A percentile compares a stretch with the other conserved stretches of the same genome.
phyloP scores from a whole-genome alignment of 2,888 invertebrate species.

The Melangyna quadrimaculata region DNA sequence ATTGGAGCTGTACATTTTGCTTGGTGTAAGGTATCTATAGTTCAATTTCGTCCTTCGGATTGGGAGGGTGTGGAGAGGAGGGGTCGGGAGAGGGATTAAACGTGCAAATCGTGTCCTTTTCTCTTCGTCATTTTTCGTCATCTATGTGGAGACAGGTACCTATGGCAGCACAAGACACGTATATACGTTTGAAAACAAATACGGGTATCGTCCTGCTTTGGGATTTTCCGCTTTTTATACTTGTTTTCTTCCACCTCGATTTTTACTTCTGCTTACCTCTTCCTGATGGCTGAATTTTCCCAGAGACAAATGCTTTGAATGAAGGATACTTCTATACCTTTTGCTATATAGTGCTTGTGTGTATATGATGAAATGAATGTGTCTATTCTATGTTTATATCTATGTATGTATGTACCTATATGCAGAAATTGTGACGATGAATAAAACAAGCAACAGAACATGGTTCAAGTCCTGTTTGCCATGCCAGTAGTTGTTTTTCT shows the following conservation, averaged over 20 bases:
- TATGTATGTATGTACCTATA: slow-evolving; percentile 2
- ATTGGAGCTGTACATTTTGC: neutral
- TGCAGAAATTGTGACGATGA: slow-evolving; percentile 58
- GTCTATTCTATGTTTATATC: neutral
- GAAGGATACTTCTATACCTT: neutral
- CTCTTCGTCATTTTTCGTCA: neutral
- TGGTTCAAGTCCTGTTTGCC: slow-evolving; percentile 59
- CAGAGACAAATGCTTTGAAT: slow-evolving; percentile 35
- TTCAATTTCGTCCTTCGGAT: slow-evolving; percentile 23
- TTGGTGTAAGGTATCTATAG: neutral
- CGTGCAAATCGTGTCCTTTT: slow-evolving; percentile 50
- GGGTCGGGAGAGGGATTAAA: too few species aligned
- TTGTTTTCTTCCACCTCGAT: neutral
- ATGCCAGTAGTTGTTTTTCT: neutral
- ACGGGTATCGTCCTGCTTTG: slow-evolving; percentile 32
- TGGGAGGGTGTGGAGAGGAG: too few species aligned
- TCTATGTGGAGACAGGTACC: neutral
- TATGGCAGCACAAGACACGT: slow-evolving; percentile 3
- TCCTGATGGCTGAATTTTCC: slow-evolving; percentile 19
- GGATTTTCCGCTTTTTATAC: slow-evolving; percentile 36
- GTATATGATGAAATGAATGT: neutral
- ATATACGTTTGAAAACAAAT: slow-evolving; percentile 34
- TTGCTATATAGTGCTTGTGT: neutral
- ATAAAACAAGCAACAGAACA: slow-evolving; percentile 65
- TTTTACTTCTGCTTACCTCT: slow-evolving; percentile 28